Percentiles rank a stretch among this genome's conserved stretches.
Evolutionary conservation across 2,113 vertebrate species (phyloP).

Genomic region (Delphinapterus leucas): DNA sequence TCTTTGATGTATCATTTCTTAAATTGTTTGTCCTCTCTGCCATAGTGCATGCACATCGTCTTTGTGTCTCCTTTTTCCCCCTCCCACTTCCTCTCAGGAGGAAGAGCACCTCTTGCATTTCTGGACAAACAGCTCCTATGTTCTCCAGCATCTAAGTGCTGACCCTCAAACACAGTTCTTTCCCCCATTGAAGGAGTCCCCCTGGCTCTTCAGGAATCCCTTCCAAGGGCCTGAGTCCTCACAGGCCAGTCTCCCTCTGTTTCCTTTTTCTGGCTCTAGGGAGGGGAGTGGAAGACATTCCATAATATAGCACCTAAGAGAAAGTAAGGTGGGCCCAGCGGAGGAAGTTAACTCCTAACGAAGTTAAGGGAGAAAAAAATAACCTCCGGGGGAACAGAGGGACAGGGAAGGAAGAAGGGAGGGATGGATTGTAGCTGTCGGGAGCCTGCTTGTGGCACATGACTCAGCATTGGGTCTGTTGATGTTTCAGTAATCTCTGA

Average conservation of each 20-base stretch:
- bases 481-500: neutral
- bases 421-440: neutral
- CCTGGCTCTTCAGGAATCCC: neutral
- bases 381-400: neutral
- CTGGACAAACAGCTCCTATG: neutral
- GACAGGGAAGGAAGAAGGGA: neutral
- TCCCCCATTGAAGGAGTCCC: too few species aligned
- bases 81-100: neutral
- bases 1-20: neutral
- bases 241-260: neutral
- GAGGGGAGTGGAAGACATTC: neutral
- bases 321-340: neutral
- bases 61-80: neutral
- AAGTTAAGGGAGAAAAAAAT: neutral
- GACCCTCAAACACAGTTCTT: neutral
- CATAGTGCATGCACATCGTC: rapidly evolving
- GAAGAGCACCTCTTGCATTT: neutral
- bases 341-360: neutral
- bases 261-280: neutral
- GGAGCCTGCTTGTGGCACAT: neutral
- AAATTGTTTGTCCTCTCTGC: neutral
- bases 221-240: neutral
- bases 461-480: neutral
- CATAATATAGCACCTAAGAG: neutral
- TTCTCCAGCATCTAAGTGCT: neutral